These are phyloP conservation scores for Ectemnius cavifrons DNA, from an alignment of 2,888 invertebrate genomes.

Conservation along the genomic window DNA sequence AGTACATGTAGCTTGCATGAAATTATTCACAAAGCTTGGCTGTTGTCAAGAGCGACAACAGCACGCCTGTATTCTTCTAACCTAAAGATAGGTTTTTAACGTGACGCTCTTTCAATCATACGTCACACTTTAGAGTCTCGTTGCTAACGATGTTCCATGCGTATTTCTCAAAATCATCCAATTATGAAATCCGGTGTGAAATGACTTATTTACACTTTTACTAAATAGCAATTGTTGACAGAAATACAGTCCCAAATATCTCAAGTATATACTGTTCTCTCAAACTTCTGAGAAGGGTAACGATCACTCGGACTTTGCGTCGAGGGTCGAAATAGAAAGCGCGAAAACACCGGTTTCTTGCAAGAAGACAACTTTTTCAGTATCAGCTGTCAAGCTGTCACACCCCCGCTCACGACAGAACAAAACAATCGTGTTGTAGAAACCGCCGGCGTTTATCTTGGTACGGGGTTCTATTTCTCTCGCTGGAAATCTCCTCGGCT, in stretches of 20 bases:
- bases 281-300: not conserved
- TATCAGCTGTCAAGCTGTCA: constrained; percentile 46
- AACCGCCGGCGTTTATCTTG: constrained; percentile 37
- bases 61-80: constrained; percentile 32
- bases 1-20: constrained; percentile 46
- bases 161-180: not conserved
- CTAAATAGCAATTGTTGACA: constrained; percentile 2
- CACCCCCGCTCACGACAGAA: constrained; percentile 51
- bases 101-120: not conserved
- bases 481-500: not conserved
- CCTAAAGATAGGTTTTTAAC: constrained; percentile 29
- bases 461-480: constrained; percentile 10
- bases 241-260: constrained; percentile 22
- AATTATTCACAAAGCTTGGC: constrained; percentile 11
- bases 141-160: constrained; percentile 9
- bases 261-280: not conserved
- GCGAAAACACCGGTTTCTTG: constrained; percentile 10
- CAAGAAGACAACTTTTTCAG: constrained; percentile 17
- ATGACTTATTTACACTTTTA: not conserved
- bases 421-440: constrained; percentile 37
- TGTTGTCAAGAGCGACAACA: constrained; percentile 27
- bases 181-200: not conserved
- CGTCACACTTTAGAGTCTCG: not conserved
- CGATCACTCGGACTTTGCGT: not conserved
- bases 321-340: not conserved